phyloP scores from a whole-genome alignment of 2,797 vertebrate species.

The Austrolebias charrua region DNA sequence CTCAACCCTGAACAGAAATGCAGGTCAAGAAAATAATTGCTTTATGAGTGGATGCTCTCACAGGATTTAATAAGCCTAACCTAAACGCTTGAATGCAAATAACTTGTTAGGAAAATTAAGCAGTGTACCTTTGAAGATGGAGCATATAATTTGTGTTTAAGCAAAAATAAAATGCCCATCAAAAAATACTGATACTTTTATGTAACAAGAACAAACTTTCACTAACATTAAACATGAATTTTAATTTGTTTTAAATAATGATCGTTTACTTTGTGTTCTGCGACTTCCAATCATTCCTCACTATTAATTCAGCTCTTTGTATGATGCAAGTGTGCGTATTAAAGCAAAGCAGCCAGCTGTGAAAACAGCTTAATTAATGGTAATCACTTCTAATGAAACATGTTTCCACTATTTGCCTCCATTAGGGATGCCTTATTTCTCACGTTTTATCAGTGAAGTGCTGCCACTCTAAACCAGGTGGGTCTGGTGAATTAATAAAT shows the following conservation, averaged over 20 bases:
- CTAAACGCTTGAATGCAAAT: no score
- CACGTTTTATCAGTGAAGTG: constrained; percentile 71
- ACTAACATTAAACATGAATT: background rate
- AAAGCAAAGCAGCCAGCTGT: constrained; percentile 80
- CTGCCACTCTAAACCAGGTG: constrained; percentile 71
- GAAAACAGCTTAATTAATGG: constrained; percentile 82
- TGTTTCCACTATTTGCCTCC: constrained; percentile 81
- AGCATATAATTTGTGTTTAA: no score
- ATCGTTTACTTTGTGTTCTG: constrained; percentile 60
- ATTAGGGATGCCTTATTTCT: constrained; percentile 78
- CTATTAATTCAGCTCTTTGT: constrained; percentile 55
- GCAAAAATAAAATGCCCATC: no score
- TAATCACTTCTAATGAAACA: constrained; percentile 83
- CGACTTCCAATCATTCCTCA: constrained; percentile 54
- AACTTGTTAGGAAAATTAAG: no score
- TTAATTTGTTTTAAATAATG: constrained; percentile 41
- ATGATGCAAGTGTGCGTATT: constrained; percentile 73
- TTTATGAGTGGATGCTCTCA: no score
- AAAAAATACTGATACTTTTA: no score
- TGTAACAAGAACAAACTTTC: no score
- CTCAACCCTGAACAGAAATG: no score
- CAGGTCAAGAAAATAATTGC: no score
- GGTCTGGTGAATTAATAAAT: constrained; percentile 53
- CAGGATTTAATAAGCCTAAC: no score
- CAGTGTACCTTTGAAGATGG: no score